Percentiles rank a stretch among this genome's conserved stretches.
Conservation (phyloP, 1,140 invertebrate species). For the Holcopasites calliopsidis region DNA sequence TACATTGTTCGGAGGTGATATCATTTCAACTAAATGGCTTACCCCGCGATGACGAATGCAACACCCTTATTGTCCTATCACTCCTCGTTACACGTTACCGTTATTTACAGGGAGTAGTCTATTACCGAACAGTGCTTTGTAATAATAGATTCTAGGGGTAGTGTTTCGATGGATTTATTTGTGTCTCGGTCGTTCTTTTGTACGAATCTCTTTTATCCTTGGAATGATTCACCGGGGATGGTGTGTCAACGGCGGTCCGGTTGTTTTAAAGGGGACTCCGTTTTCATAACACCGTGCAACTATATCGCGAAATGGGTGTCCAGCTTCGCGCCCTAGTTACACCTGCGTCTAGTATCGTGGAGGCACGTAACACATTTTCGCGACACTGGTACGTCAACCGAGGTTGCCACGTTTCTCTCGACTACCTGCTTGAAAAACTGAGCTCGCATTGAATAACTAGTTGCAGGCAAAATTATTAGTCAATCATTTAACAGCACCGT, state of each 20-base stretch:
- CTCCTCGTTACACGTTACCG: conserved; percentile 18
- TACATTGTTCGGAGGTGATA: conserved; percentile 12
- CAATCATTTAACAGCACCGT: conserved; percentile 1
- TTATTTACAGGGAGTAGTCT: conserved; percentile 34
- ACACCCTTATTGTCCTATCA: conserved; percentile 19
- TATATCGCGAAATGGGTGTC: conserved; percentile 56
- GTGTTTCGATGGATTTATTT: conserved; percentile 26
- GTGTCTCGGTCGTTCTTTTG: conserved; percentile 21
- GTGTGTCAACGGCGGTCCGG: conserved; percentile 12
- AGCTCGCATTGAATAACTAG: conserved; percentile 38
- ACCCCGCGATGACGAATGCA: conserved; percentile 1
- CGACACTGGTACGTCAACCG: conserved; percentile 44
- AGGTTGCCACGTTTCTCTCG: conserved; percentile 47
- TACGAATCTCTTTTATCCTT: conserved; percentile 32
- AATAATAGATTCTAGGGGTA: conserved; percentile 16
- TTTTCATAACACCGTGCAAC: conserved; percentile 40
- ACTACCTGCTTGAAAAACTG: conserved; percentile 37
- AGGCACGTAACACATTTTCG: conserved; percentile 46
- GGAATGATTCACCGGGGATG: conserved; percentile 37
- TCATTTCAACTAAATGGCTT: conserved; percentile 13
- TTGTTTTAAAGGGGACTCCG: conserved; percentile 39
- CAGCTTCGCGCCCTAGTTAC: conserved; percentile 67
- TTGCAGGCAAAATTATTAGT: conserved; percentile 37
- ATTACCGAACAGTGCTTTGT: conserved; percentile 11
- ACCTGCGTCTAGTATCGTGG: conserved; percentile 55